Evolutionary conservation across 1,140 invertebrate species (phyloP).

Genomic region (Euschistus heros): DNA sequence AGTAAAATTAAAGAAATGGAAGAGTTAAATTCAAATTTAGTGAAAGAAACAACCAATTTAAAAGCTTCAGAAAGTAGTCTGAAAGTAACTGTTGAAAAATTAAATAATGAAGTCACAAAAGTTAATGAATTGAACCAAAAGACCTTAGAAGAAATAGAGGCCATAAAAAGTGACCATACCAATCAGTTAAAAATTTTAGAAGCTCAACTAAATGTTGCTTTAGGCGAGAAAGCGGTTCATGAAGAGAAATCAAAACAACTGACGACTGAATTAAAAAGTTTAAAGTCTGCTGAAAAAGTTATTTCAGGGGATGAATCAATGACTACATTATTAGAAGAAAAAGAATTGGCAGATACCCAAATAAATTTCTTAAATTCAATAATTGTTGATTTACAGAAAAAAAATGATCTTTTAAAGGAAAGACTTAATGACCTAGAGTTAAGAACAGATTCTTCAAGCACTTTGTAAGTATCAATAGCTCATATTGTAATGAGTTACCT

Average conservation of each 20-base stretch:
- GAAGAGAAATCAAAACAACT: background rate
- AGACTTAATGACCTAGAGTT: constrained; percentile 57
- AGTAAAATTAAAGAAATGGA: background rate
- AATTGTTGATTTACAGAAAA: constrained; percentile 88
- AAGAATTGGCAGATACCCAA: constrained; percentile 56
- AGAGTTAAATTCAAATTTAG: background rate
- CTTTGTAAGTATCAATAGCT: constrained; percentile 4
- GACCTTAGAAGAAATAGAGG: background rate
- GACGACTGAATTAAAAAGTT: background rate
- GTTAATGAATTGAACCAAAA: background rate
- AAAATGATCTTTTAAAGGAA: constrained; percentile 72
- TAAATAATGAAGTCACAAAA: background rate
- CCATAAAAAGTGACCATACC: background rate
- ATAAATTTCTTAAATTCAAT: constrained; percentile 91
- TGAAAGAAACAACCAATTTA: background rate
- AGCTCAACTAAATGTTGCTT: background rate
- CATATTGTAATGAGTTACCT: no score
- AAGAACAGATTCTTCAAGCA: constrained; percentile 18
- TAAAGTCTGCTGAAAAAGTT: background rate
- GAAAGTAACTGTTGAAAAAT: background rate
- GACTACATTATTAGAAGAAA: constrained; percentile 41
- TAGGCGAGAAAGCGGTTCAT: background rate
- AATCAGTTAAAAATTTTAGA: background rate
- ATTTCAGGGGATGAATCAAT: background rate
- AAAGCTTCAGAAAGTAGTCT: background rate